Base-by-base conservation (phyloP, 2,113 vertebrate species). In the Garra rufa region DNA sequence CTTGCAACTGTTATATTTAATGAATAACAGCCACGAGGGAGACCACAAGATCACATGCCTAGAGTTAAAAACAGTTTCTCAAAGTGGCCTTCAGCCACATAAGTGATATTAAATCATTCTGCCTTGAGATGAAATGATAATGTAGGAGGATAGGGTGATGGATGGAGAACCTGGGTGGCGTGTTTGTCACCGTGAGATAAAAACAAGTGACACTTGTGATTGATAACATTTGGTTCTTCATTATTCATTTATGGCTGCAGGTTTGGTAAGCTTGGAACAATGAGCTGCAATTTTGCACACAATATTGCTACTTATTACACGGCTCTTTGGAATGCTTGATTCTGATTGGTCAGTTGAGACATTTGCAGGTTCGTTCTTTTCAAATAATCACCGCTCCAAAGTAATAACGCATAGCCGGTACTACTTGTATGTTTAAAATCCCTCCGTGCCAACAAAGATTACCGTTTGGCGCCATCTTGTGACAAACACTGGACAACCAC, bases 161-260 rank as follows among this genome's bases (percentile, higher is more conserved):
- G 73, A 87, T 67, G 21, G 44, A 82, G 85, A 57, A 80, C 50
- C 52, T 81, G 57, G 65, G 55, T 63, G 43, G 79, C 15, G 38
- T 83, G 81, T 91, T 87, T 55, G 69, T 83, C 76, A 87, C 88
- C 30, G 46, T 89, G 87, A 85, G 86, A 85, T 63, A 41, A 65
- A 80, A 48, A 65, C 34, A 41, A 10, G 71, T 81, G 87, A 85
- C 85, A 81, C 74, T 24, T 87, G 88, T 87, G 88, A 89, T 91
- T 90, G 84, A 87, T 89, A 75, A 81, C 71, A 86, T 85, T 91
- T 71, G 19, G 30, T 74, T 76, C 83, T 86, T 87, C 70, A 83
- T 87, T 55, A 85, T 28, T 79, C 50, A 61, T 50, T 41, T 69
- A 10, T 69, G 65, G 19, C 9, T 69, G 65, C 34, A 69, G 34